Percentiles rank a stretch among this genome's conserved stretches.
phyloP scores from a whole-genome alignment of 37 sponge, comb jelly and placozoan species.

The Theonella swinhoei region DNA sequence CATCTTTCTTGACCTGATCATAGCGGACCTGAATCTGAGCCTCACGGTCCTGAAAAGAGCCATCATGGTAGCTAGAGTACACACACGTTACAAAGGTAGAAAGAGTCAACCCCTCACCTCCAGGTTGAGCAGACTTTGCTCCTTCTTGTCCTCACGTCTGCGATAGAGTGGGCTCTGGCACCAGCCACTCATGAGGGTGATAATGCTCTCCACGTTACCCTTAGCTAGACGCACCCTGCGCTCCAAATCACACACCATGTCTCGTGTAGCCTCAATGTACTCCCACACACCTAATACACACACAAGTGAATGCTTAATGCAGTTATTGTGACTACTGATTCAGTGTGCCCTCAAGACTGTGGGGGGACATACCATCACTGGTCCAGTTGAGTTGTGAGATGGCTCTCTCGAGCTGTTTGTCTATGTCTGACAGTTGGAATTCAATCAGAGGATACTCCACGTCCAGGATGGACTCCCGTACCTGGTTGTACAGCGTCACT shows the following conservation, averaged over 20 bases:
- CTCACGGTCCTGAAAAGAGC: slow-evolving; percentile 72
- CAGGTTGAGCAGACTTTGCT: slow-evolving; percentile 62
- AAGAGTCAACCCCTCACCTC: slow-evolving; percentile 86
- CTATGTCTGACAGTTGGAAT: slow-evolving; percentile 79
- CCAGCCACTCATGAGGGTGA: slow-evolving; percentile 91
- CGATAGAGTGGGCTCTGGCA: slow-evolving; percentile 83
- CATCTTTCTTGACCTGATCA: slow-evolving; percentile 65
- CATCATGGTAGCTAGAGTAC: background rate
- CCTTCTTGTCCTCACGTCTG: slow-evolving; percentile 86
- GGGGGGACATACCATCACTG: slow-evolving; percentile 73
- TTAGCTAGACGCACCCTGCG: slow-evolving; percentile 83
- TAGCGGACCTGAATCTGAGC: slow-evolving; percentile 65
- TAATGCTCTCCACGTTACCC: slow-evolving; percentile 88
- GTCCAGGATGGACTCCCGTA: slow-evolving; percentile 92
- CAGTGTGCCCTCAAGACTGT: background rate
- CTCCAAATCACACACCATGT: slow-evolving; percentile 88
- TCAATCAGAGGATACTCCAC: slow-evolving; percentile 97
- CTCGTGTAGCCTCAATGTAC: slow-evolving; percentile 93
- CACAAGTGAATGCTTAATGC: background rate
- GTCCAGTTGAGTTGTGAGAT: slow-evolving; percentile 90
- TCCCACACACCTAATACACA: slow-evolving; percentile 86
- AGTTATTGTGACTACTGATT: background rate
- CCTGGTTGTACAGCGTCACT: slow-evolving; percentile 87
- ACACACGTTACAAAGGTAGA: background rate
- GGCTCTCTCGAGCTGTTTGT: slow-evolving; percentile 87